phyloP scores from a whole-genome alignment of 2,113 vertebrate species.

The Pollimyrus isidori region DNA sequence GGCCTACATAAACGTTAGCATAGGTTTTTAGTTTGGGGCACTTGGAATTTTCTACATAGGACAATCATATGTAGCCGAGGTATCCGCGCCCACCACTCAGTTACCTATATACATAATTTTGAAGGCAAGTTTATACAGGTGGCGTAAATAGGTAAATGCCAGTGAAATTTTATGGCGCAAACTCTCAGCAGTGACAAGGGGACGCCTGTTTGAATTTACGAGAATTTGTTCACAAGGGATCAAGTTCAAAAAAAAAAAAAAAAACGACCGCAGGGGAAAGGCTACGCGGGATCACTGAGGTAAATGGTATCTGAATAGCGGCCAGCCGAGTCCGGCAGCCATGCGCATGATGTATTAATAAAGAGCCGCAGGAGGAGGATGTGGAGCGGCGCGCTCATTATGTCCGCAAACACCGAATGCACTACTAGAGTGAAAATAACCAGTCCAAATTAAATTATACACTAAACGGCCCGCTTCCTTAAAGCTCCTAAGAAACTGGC shows the following conservation, averaged over 20 bases:
- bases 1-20: not conserved
- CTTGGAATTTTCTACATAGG: not conserved
- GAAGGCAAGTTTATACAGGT: not conserved
- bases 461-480: not conserved
- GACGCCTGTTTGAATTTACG: not conserved
- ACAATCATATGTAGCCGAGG: not conserved
- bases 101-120: not conserved
- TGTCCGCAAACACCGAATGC: conserved; percentile 1
- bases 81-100: not conserved
- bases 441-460: not conserved
- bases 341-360: conserved; percentile 59
- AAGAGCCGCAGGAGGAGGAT: conserved; percentile 25
- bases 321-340: conserved; percentile 19
- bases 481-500: not conserved
- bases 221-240: not conserved
- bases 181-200: not conserved
- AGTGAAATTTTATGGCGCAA: not conserved
- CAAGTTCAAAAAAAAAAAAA: not conserved
- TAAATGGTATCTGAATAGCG: conserved; percentile 40
- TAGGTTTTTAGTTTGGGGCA: not conserved
- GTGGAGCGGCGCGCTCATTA: not conserved
- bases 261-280: not conserved
- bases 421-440: not conserved
- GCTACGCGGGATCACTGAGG: not conserved
- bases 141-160: not conserved